A percentile compares a stretch with the other conserved stretches of the same genome.
phyloP scores from a whole-genome alignment of 2,888 invertebrate genomes.

The Bhutanitis thaidina region DNA sequence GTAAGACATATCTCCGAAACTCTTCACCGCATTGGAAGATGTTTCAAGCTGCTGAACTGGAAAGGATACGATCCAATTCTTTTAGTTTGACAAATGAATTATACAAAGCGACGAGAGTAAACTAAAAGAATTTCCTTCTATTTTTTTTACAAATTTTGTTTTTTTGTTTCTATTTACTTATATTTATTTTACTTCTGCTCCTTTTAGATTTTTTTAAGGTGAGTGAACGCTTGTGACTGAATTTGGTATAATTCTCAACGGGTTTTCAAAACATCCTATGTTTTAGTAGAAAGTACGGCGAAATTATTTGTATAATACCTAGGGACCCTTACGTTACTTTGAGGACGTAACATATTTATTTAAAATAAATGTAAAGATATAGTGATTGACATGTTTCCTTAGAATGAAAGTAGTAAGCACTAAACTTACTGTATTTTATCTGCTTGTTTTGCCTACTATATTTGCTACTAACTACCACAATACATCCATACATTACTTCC shows the following conservation, averaged over 20 bases:
- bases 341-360: conserved; percentile 5
- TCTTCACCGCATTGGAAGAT: no score
- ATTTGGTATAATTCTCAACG: conserved; percentile 9
- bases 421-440: no score
- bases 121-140: background rate
- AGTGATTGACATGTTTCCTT: background rate
- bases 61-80: no score
- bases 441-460: no score
- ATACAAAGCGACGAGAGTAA: no score
- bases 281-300: background rate
- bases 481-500: no score
- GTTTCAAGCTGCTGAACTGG: no score
- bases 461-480: no score
- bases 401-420: background rate
- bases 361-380: background rate
- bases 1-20: no score
- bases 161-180: background rate
- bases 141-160: background rate
- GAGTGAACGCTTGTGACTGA: background rate
- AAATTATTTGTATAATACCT: background rate
- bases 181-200: background rate
- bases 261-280: conserved; percentile 2
- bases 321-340: conserved; percentile 9
- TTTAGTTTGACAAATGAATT: no score
- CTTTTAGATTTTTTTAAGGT: background rate